Conservation (phyloP, 2,888 invertebrate species). For the Tuta absoluta region DNA sequence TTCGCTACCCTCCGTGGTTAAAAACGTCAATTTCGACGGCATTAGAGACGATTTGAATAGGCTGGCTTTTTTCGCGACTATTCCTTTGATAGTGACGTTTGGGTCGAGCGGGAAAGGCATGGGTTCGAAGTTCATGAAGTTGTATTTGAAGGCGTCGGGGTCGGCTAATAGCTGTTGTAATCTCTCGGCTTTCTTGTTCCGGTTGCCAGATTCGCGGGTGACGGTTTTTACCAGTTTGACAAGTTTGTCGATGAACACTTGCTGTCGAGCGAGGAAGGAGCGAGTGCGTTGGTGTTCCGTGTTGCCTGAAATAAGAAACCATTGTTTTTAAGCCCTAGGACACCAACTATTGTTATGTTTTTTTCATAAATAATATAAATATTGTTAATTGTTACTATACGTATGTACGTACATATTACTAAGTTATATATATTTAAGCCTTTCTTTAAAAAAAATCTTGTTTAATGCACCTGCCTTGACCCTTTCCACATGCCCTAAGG, state of each 20-base stretch:
- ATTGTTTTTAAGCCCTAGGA: neutral
- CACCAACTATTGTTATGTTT: too few relatives aligned
- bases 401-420: too few relatives aligned
- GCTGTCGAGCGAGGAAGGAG: slow-evolving; percentile 90
- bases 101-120: slow-evolving; percentile 98
- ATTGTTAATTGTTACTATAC: too few relatives aligned
- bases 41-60: slow-evolving; percentile 98
- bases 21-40: slow-evolving; percentile 95
- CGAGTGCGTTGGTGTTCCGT: slow-evolving; percentile 87
- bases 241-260: slow-evolving; percentile 94
- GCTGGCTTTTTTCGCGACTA: slow-evolving; percentile 93
- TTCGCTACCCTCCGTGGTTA: slow-evolving; percentile 89
- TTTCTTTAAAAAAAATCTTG: too few relatives aligned
- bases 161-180: slow-evolving; percentile 92
- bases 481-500: too few relatives aligned
- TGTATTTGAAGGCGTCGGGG: slow-evolving; percentile 89
- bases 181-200: slow-evolving; percentile 95
- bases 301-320: slow-evolving; percentile 67
- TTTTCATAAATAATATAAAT: too few relatives aligned
- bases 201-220: slow-evolving; percentile 93
- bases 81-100: slow-evolving; percentile 91
- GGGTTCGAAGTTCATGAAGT: slow-evolving; percentile 94
- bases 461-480: too few relatives aligned
- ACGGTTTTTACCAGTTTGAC: slow-evolving; percentile 94
- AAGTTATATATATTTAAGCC: too few relatives aligned